Base-by-base conservation (phyloP, 2,797 vertebrate genomes). In the Helicolenus hilgendorfi region DNA sequence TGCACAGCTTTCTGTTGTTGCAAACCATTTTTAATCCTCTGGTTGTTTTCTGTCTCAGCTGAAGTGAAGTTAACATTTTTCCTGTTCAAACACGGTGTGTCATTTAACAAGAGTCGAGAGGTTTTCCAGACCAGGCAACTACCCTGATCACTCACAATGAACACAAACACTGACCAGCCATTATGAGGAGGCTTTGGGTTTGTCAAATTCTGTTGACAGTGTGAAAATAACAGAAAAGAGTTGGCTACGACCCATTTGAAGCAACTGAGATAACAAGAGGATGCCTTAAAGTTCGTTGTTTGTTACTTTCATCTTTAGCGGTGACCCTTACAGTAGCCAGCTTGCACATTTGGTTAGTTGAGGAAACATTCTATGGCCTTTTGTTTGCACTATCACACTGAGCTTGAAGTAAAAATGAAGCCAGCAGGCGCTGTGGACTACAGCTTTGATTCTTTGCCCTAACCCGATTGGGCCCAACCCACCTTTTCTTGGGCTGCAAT, bases 51-150 rank as follows among this genome's bases (percentile, higher is more conserved):
- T 2, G 5, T 79, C 75, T 56, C 67, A 24, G 56, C n/a, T 64
- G 65, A 64, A 76, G 62, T 55, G 77, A 71, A 68, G 70, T 68
- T 59, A 13, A 69, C 5, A 41, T 60, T 56, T 67, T 70, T 72
- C 20, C 49, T 65, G 35, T 60, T 86, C 26, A 91, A 86, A 91
- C 75, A 87, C n/a, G 2, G 2, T 35, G 36, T 55, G 73, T 83
- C 78, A 59, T 75, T 86, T 76, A 78, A 78, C 45, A 74, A 83
- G 62, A 63, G 36, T 73, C n/a, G 1, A 24, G 70, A 74, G 33
- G 78, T 58, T 91, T 87, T 91, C 60, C 77, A 88, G 74, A 87
- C 87, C 85, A 78, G 88, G 83, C 81, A 86, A 72, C 60, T 33
- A 11, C 49, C 62, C 60, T 27, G 81, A 88, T 82, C 73, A 78